Conservation (phyloP, 2,797 vertebrate genomes). For the Darevskia mixta region DNA sequence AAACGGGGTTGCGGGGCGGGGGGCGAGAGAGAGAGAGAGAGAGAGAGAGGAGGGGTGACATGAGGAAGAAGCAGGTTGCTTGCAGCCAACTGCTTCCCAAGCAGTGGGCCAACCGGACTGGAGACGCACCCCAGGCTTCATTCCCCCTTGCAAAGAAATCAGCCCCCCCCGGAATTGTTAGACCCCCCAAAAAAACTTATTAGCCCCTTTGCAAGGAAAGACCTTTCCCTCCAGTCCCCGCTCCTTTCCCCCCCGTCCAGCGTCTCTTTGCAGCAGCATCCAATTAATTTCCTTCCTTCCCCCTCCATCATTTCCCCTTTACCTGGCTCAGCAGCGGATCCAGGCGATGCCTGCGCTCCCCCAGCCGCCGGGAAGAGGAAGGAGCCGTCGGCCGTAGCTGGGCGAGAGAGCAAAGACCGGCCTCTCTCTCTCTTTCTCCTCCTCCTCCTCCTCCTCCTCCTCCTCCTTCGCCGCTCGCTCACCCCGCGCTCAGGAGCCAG, state of each 20-base stretch:
- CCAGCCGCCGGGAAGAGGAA: neutral
- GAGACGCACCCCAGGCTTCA: neutral
- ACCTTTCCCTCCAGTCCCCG: too few relatives aligned
- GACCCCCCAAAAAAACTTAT: neutral
- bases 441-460: neutral
- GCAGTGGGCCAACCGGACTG: neutral
- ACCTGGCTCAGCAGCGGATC: neutral
- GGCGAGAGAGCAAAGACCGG: too few relatives aligned
- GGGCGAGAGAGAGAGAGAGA: neutral
- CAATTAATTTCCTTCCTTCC: neutral
- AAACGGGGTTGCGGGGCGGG: fast-evolving
- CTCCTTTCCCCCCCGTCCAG: neutral
- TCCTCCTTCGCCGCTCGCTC: neutral
- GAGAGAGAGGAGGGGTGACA: too few relatives aligned
- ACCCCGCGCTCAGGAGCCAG: neutral
- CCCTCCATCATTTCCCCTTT: neutral
- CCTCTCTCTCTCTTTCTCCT: neutral
- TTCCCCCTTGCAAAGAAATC: neutral
- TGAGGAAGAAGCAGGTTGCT: neutral
- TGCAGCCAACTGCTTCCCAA: neutral
- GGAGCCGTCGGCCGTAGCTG: neutral
- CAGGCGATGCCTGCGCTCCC: neutral
- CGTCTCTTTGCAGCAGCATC: neutral
- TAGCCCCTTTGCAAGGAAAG: neutral
- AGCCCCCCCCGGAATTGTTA: neutral